These are phyloP conservation scores for Smithornis capensis DNA, from an alignment of 2,113 vertebrate genomes.

Conservation along the genomic window DNA sequence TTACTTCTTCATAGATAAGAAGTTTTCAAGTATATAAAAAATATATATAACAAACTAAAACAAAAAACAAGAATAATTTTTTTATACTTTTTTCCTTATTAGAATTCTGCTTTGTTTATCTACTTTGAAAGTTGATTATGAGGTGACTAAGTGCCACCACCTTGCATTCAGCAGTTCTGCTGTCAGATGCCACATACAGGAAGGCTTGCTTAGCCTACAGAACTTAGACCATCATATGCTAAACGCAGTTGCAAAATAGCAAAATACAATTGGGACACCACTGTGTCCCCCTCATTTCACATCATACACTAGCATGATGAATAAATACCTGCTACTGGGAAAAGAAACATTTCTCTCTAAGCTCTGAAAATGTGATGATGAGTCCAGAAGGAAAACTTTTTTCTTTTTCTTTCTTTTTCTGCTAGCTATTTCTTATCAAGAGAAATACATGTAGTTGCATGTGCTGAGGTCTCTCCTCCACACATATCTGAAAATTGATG, in stretches of 20 bases:
- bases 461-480: fast-evolving
- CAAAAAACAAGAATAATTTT: background rate
- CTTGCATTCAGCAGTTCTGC: background rate
- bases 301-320: background rate
- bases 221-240: background rate
- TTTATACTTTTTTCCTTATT: background rate
- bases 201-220: background rate
- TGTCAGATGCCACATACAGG: background rate
- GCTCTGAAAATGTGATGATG: background rate
- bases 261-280: background rate
- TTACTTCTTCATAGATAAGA: background rate
- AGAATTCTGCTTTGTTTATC: background rate
- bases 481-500: background rate
- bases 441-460: fast-evolving
- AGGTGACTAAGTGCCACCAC: background rate
- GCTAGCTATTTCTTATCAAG: background rate
- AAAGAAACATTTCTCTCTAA: background rate
- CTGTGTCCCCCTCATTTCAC: background rate
- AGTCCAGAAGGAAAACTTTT: background rate
- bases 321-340: background rate
- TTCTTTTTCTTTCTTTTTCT: background rate
- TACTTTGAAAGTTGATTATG: background rate
- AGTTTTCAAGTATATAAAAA: background rate
- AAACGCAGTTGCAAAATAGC: background rate
- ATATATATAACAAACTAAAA: background rate